Base-by-base conservation (phyloP, 2,797 vertebrate species). In the Lates japonicus region DNA sequence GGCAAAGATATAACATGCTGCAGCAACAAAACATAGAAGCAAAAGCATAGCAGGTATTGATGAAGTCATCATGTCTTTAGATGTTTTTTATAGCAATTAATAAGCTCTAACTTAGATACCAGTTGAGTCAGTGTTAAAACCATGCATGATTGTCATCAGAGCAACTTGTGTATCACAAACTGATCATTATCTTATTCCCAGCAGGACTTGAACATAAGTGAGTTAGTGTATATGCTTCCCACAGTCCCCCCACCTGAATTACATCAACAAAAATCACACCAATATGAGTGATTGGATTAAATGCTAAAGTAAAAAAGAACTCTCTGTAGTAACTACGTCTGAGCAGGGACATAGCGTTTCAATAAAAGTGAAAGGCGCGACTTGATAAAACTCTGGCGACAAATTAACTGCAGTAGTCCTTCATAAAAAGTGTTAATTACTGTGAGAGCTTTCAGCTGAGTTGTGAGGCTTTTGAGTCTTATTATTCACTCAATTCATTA, bases 401-500 rank as follows among this genome's bases (percentile, higher is more conserved):
- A 51, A 39, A 37, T 66, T 22, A 22, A 22, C 37, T 7, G 14
- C 51, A 20, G 19, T 1, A 4, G 11, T 35, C 19, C 29, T 71
- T 54, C 17, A 51, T 51, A 11, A 25, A 35, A 42, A 12, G 33
- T n/a, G 29, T 51, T 52, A 39, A 79, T 72, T 51, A 73, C 55
- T 22, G 25, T 3, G 46, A 72, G 4, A 6, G 25, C 11, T 61
- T 55, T 44, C 41, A 63, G 72, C 19, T 14, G 7, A 70, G 41
- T 5, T 44, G 52, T 49, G 57, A 49, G 1, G n/a, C 16, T 54
- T 60, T 41, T 14, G 10, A 57, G 57, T 57, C 16, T 76, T 14
- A 57, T 66, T 62, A 80, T 39, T 78, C 29, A 66, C 17, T 1
- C 3, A 3, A 20, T 25, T 74, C 65, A 48, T 79, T 25, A 74